Evolutionary conservation across 2,113 vertebrate genomes (phyloP).

Genomic region (Misgurnus anguillicaudatus): DNA sequence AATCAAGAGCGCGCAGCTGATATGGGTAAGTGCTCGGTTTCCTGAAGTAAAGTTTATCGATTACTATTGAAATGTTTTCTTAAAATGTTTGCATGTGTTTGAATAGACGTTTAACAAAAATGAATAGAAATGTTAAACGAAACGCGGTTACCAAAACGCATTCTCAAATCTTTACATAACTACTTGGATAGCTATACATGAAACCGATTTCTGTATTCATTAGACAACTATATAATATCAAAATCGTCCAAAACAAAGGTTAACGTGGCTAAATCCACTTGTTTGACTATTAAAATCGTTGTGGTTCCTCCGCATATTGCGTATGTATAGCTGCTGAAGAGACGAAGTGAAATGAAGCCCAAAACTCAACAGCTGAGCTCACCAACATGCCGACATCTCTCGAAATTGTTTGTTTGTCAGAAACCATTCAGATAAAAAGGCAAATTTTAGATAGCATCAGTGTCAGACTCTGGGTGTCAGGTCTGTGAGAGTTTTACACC

Average conservation of each 20-base stretch:
- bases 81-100: neutral
- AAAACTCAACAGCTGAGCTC: neutral
- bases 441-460: neutral
- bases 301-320: too few species aligned
- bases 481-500: neutral
- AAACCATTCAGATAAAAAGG: neutral
- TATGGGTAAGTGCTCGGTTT: constrained; percentile 39
- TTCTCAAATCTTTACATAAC: neutral
- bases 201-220: too few species aligned
- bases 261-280: neutral
- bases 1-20: constrained; percentile 32
- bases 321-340: neutral
- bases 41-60: constrained; percentile 4
- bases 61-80: neutral
- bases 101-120: too few species aligned
- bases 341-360: neutral
- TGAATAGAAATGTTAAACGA: neutral
- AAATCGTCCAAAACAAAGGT: neutral
- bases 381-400: neutral
- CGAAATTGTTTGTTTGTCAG: neutral
- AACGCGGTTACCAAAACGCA: neutral
- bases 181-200: too few species aligned
- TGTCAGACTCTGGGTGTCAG: neutral
- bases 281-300: too few species aligned
- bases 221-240: neutral